phyloP scores from a whole-genome alignment of 2,888 invertebrate species.

The Ennomos fuscantarius region DNA sequence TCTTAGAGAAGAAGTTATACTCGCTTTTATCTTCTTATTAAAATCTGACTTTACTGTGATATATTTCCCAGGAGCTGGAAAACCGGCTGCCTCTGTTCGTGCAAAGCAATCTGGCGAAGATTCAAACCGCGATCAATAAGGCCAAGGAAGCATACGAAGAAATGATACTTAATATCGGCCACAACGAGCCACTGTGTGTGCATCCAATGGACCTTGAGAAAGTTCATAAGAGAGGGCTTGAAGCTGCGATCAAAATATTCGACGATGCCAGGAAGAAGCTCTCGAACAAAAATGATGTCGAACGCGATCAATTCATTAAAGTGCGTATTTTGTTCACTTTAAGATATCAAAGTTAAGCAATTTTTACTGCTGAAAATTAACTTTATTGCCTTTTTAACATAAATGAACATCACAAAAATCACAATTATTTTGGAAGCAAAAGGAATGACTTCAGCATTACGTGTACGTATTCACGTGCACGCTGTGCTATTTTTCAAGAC shows the following conservation, averaged over 20 bases:
- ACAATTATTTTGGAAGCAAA: too few relatives aligned
- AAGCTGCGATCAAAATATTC: conserved; percentile 15
- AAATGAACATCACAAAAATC: too few relatives aligned
- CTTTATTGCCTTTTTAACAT: too few relatives aligned
- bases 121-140: conserved; percentile 8
- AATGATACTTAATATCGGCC: background rate
- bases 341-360: background rate
- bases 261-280: conserved; percentile 22
- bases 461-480: too few relatives aligned
- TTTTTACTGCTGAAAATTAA: too few relatives aligned
- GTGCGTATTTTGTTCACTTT: conserved; percentile 5
- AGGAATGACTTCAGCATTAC: too few relatives aligned
- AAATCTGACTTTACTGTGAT: background rate
- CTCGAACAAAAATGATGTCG: conserved; percentile 13
- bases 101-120: conserved; percentile 17
- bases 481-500: too few relatives aligned
- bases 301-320: conserved; percentile 16
- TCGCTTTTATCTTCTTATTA: background rate
- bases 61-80: conserved; percentile 9
- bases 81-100: conserved; percentile 8
- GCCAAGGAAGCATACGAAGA: conserved; percentile 18
- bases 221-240: conserved; percentile 3
- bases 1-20: background rate
- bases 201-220: conserved; percentile 13
- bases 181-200: conserved; percentile 14